A percentile compares a stretch with the other conserved stretches of the same genome.
Conservation (phyloP, 2,888 invertebrate species). For the Andrena chrysosceles region DNA sequence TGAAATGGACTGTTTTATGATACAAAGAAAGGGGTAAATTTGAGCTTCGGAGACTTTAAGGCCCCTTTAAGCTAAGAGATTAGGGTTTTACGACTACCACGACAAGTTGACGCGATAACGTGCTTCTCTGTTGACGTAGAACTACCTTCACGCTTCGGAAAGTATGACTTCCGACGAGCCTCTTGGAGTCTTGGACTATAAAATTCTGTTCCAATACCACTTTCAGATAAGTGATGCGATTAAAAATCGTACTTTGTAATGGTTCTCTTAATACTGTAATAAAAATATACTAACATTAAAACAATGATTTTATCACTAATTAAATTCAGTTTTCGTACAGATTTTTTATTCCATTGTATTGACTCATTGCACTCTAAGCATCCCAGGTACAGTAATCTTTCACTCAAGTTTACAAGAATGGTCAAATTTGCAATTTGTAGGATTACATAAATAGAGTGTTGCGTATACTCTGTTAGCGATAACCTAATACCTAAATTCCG, state of each 20-base stretch:
- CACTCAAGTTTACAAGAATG: no score
- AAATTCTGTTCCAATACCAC: background rate
- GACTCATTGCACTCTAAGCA: no score
- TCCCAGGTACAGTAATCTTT: no score
- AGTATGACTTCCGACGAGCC: background rate
- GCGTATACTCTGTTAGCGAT: no score
- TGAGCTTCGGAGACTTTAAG: constrained; percentile 53
- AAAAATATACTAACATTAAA: background rate
- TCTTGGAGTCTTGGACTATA: background rate
- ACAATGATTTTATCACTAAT: no score
- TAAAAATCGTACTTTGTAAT: background rate
- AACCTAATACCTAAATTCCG: no score
- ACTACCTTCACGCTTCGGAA: constrained; percentile 19
- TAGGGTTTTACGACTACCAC: constrained; percentile 65
- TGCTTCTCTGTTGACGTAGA: constrained; percentile 44
- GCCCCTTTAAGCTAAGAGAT: constrained; percentile 56
- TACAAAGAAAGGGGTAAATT: constrained; percentile 27
- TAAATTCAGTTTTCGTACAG: no score
- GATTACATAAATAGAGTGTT: no score
- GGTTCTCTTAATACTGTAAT: background rate
- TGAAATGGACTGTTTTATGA: constrained; percentile 17
- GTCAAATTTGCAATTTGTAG: no score
- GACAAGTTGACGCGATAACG: constrained; percentile 63
- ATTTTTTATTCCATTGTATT: no score
- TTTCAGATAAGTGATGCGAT: background rate